A percentile compares a stretch with the other conserved stretches of the same genome.
phyloP scores from a whole-genome alignment of 2,113 vertebrate species.

The Brachyistius frenatus region DNA sequence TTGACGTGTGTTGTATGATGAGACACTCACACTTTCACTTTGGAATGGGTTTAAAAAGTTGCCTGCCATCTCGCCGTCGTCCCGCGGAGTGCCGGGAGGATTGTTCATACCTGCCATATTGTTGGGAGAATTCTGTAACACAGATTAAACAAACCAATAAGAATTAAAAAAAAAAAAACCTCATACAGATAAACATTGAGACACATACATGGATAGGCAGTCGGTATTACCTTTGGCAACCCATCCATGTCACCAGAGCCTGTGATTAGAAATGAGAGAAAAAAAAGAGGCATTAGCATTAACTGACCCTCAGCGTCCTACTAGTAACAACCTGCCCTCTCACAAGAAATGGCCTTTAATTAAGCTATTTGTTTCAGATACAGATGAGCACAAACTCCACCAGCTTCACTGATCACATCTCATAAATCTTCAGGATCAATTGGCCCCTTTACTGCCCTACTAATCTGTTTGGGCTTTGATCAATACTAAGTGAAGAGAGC shows the following conservation, averaged over 20 bases:
- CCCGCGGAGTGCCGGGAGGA: conserved; percentile 90
- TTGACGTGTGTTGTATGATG: neutral
- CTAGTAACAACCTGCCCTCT: conserved; percentile 17
- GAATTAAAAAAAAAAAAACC: neutral
- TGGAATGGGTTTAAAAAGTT: conserved; percentile 94
- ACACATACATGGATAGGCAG: neutral
- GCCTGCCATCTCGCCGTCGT: conserved; percentile 90
- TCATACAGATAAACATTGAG: neutral
- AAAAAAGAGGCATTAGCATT: conserved; percentile 8
- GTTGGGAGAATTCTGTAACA: conserved; percentile 89
- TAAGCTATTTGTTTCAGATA: conserved; percentile 68
- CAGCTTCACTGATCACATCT: conserved; percentile 51
- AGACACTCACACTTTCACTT: conserved; percentile 90
- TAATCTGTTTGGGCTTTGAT: conserved; percentile 65
- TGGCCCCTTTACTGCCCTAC: conserved; percentile 45
- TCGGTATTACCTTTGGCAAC: conserved; percentile 90
- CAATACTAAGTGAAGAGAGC: conserved; percentile 28
- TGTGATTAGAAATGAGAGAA: conserved; percentile 64
- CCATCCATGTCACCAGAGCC: conserved; percentile 93
- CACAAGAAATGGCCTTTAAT: conserved; percentile 59
- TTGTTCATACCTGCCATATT: conserved; percentile 91
- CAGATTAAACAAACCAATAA: conserved; percentile 7
- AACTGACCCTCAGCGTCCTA: neutral
- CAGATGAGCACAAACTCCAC: conserved; percentile 56
- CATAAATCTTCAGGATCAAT: conserved; percentile 63